Evolutionary conservation across 2,113 vertebrate genomes (phyloP).

Genomic region (Phalacrocorax carbo): DNA sequence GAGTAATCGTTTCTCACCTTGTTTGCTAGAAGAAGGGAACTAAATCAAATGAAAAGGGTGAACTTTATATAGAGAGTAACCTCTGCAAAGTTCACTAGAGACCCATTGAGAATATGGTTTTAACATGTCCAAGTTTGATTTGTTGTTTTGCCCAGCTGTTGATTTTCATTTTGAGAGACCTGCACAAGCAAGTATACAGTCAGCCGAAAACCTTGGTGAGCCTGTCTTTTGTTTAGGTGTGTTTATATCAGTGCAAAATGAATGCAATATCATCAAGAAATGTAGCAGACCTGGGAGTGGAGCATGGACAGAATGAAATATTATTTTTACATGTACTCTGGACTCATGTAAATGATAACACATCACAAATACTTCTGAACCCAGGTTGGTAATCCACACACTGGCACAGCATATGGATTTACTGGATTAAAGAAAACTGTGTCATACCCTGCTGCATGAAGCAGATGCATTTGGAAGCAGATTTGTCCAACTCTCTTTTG

Average conservation of each 20-base stretch:
- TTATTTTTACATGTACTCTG: neutral
- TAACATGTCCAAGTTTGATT: neutral
- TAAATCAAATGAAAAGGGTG: neutral
- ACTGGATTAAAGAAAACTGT: neutral
- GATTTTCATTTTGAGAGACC: neutral
- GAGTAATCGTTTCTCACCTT: neutral
- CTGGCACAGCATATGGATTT: neutral
- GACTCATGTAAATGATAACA: neutral
- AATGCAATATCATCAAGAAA: neutral
- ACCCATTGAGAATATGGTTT: neutral
- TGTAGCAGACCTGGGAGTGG: neutral
- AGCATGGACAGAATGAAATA: neutral
- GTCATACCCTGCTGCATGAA: neutral
- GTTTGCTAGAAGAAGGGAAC: neutral
- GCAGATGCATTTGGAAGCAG: neutral
- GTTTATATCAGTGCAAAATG: neutral
- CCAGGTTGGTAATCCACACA: neutral
- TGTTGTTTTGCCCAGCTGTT: neutral
- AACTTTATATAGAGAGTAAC: neutral
- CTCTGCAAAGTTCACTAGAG: neutral
- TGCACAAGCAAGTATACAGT: neutral
- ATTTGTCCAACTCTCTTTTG: neutral
- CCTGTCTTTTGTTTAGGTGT: neutral
- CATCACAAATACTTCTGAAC: neutral
- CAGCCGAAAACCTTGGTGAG: neutral